Conservation (phyloP, 2,113 vertebrate genomes). For the Setophaga coronata region DNA sequence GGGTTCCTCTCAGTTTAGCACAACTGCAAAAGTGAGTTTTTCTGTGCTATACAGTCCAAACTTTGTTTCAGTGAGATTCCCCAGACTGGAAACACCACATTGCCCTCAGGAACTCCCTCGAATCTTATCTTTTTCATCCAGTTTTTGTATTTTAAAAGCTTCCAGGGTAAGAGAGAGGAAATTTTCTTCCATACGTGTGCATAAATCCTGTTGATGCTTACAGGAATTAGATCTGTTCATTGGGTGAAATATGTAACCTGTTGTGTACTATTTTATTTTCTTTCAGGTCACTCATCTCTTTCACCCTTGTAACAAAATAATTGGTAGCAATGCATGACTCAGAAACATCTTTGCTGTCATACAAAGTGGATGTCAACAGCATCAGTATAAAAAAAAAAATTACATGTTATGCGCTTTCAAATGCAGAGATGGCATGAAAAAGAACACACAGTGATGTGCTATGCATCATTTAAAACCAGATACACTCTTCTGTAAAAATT, state of each 20-base stretch:
- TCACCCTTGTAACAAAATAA: not conserved
- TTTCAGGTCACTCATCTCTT: not conserved
- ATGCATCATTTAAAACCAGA: conserved; percentile 24
- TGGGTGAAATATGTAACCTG: not conserved
- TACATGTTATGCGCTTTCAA: not conserved
- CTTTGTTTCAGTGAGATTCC: not conserved
- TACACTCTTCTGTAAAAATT: not conserved
- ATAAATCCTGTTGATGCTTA: not conserved
- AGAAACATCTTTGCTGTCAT: not conserved
- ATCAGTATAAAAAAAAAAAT: not conserved
- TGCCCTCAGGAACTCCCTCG: not conserved
- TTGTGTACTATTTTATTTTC: not conserved
- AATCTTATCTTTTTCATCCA: not conserved
- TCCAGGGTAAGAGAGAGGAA: not conserved
- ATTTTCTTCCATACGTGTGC: not conserved
- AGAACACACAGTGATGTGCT: not conserved
- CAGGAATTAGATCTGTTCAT: not conserved
- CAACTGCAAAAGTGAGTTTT: not conserved
- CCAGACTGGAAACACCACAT: not conserved
- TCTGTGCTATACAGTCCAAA: not conserved
- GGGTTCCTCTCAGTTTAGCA: not conserved
- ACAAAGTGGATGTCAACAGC: conserved; percentile 13
- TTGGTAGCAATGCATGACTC: not conserved
- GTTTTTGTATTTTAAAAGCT: not conserved
- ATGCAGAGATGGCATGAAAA: conserved; percentile 4